These are phyloP conservation scores for Daboia siamensis DNA, from an alignment of 2,113 vertebrate species.

Conservation along the genomic window DNA sequence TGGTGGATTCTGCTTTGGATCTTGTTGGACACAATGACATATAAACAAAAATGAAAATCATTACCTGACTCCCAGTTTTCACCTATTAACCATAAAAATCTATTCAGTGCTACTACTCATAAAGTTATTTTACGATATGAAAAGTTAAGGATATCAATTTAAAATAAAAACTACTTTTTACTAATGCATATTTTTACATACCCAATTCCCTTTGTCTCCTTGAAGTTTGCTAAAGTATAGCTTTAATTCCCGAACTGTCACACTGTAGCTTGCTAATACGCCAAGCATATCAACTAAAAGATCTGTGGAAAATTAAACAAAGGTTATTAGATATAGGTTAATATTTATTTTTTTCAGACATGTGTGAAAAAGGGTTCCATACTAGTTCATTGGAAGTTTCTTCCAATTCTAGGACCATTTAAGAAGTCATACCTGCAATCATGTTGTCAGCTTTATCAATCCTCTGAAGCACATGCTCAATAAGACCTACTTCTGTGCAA, in stretches of 20 bases:
- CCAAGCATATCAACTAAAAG: conserved; percentile 96
- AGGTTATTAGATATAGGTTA: conserved; percentile 21
- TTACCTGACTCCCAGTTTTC: not conserved
- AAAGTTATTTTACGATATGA: not conserved
- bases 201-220: conserved; percentile 93
- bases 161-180: not conserved
- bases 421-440: conserved; percentile 84
- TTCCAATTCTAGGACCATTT: not conserved
- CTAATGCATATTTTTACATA: conserved; percentile 61
- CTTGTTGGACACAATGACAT: not conserved
- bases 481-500: conserved; percentile 89
- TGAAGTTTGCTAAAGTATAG: conserved; percentile 97
- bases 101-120: accelerated
- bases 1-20: not conserved
- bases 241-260: conserved; percentile 96
- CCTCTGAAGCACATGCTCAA: conserved; percentile 84
- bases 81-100: not conserved
- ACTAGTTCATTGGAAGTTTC: not conserved
- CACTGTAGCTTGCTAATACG: conserved; percentile 93
- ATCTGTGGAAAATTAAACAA: conserved; percentile 72
- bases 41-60: not conserved
- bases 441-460: conserved; percentile 86
- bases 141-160: not conserved
- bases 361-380: not conserved
- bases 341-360: not conserved